Base-by-base conservation (phyloP, 2,888 invertebrate genomes). In the Drosophila leonis region DNA sequence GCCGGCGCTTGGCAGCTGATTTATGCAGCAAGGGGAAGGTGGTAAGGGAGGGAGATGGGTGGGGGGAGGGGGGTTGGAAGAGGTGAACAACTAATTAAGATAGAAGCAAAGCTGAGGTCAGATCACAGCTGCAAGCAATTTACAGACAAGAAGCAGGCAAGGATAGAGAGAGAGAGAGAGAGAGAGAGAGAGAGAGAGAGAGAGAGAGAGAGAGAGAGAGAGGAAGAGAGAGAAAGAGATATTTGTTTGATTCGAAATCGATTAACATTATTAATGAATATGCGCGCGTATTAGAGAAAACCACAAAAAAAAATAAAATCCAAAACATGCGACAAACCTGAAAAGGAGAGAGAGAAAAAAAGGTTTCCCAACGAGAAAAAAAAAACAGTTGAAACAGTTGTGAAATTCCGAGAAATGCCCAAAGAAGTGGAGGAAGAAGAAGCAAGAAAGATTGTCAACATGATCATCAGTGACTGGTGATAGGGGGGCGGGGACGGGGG, bases 241-340 rank as follows among this genome's bases (percentile, higher is more conserved):
- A 33, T 41, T 41, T 31, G n/a, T 12, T 27, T 31, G 60, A 68
- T 72, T 52, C 63, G 60, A 73, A 49, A 82, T 70, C 82, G 82
- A 82, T 86, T 75, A 86, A 80, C 84, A 83, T 88, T 88, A 88
- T 88, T 89, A 89, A 88, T 88, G 89, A 78, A 83, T 81, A 83
- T 74, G 62, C 61, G 42, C 31, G 42, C 63, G 57, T 31, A 64
- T 64, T 46, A 55, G 20, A 29, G 62, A 42, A 35, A 57, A 13
- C 12, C 44, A 29, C 41, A 27, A 12, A 12, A 42, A 13, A 20
- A 20, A 18, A 9, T 3, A 0, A n/a, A 74, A 20, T 6, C 20
- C 9, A 46, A 46, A 51, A 20, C 33, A 33, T 20, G 51, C 31
- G 51, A 33, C 20, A 51, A 8, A 35, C 33, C 46, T 13, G 15